These are phyloP conservation scores for Drosophila anceps DNA, from an alignment of 2,888 invertebrate species.

Conservation along the genomic window DNA sequence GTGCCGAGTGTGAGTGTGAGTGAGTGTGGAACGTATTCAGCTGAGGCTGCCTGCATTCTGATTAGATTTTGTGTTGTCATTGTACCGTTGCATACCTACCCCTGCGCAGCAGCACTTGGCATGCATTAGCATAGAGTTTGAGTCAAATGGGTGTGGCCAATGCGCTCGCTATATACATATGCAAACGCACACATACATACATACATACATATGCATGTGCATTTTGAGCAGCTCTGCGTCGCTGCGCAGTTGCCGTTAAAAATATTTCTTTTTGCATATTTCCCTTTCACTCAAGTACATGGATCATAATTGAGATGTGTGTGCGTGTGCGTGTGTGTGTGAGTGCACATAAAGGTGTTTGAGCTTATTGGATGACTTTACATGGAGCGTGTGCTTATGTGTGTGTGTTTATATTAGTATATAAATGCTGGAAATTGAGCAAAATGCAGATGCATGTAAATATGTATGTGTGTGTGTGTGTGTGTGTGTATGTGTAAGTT, in stretches of 20 bases:
- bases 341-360: conserved; percentile 38
- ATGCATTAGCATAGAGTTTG: conserved; percentile 77
- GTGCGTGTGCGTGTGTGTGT: background rate
- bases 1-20: conserved; percentile 6
- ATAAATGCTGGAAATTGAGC: conserved; percentile 10
- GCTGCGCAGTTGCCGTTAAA: conserved; percentile 67
- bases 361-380: conserved; percentile 44
- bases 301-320: conserved; percentile 66
- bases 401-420: conserved; percentile 1
- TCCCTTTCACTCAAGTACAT: conserved; percentile 32
- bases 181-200: background rate
- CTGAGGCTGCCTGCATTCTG: conserved; percentile 73
- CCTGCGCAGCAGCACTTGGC: conserved; percentile 33
- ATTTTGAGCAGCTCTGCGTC: background rate
- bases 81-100: conserved; percentile 49
- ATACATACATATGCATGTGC: conserved; percentile 42
- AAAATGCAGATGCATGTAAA: conserved; percentile 31
- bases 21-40: conserved; percentile 75
- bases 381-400: conserved; percentile 1
- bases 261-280: conserved; percentile 58
- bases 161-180: conserved; percentile 29
- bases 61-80: conserved; percentile 60
- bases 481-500: background rate
- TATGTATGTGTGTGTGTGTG: background rate
- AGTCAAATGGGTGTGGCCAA: conserved; percentile 81